Evolutionary conservation across 2,797 vertebrate genomes (phyloP), one percentile per base, ranked within the genome.

Genomic region (Alcedo atthis): DNA sequence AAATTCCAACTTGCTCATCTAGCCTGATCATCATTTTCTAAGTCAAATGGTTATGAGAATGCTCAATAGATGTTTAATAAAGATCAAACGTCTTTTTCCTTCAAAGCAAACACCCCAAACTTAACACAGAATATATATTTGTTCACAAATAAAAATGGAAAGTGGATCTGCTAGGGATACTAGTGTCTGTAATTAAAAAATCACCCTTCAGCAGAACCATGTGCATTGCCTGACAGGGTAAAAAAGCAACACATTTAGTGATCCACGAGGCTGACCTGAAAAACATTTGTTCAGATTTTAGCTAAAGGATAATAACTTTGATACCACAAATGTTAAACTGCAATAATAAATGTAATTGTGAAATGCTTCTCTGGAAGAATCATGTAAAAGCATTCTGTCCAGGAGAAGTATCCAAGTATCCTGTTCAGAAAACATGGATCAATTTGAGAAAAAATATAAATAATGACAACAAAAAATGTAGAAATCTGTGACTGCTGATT

Each of bases 61-160:
- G 33, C 26, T 87, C 70, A 81, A 22, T 67, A 91, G 75, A 87
- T 55, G 81, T 67, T 94, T 88, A 86, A 73, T 89, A 92, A 69
- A 12, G 24, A 81, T 59, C 70, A 90, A 88, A 66, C 2, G 5
- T 26, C 57, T 81, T 89, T 81, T 70, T 26, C 79, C 63, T 76
- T 53, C 63, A 79, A 91, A 91, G 92, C 17, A 81, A 85, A 59
- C 62, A 81, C 69, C 12, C 2, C 21, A 48, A 91, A 85, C 55
- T 40, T 57, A 85, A 76, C 20, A 45, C 6, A 71, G 28, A 81
- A 59, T 13, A 57, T 8, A 19, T 40, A 76, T 64, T 45, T 70
- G 78, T 35, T 25, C 71, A 19, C 15, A 53, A 13, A 53, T 5
- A 70, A 48, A 87, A 81, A 63, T 3, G 9, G 17, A 20, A 75